A percentile compares a stretch with the other conserved stretches of the same genome.
These are phyloP conservation scores for Pseudomugil tenellus DNA, from an alignment of 2,797 vertebrate genomes.

Conservation along the genomic window DNA sequence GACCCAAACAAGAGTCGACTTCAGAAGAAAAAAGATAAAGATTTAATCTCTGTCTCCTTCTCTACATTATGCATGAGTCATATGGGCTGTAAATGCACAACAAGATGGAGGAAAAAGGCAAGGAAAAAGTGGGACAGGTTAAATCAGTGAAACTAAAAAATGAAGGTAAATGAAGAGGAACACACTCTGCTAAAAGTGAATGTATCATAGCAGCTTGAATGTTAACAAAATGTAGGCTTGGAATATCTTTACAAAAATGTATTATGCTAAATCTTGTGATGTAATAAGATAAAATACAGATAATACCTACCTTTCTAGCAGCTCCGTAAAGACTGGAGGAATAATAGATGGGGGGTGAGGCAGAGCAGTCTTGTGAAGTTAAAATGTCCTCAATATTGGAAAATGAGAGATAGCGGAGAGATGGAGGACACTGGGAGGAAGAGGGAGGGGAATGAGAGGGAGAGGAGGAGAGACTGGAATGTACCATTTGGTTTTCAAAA, in stretches of 20 bases:
- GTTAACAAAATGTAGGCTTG: constrained; percentile 29
- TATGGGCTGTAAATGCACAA: constrained; percentile 66
- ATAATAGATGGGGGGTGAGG: constrained; percentile 29
- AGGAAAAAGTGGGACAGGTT: neutral
- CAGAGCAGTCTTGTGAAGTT: constrained; percentile 42
- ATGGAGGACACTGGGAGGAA: constrained; percentile 81
- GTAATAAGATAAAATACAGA: constrained; percentile 30
- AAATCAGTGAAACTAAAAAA: constrained; percentile 38
- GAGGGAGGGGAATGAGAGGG: constrained; percentile 67
- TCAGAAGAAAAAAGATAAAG: constrained; percentile 18
- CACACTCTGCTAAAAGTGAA: constrained; percentile 27
- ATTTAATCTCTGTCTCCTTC: constrained; percentile 20
- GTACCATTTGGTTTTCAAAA: constrained; percentile 72
- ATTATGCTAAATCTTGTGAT: constrained; percentile 33
- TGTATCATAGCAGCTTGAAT: constrained; percentile 27
- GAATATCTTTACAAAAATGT: constrained; percentile 34
- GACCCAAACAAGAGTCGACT: constrained; percentile 7
- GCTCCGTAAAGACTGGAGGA: constrained; percentile 33
- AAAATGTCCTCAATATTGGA: constrained; percentile 74
- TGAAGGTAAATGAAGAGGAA: constrained; percentile 14
- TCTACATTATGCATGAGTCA: constrained; percentile 71
- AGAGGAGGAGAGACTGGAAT: constrained; percentile 74
- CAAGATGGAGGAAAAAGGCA: constrained; percentile 72
- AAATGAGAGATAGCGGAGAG: constrained; percentile 75
- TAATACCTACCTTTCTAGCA: constrained; percentile 68